Evolutionary conservation across 2,113 vertebrate species (phyloP), one percentile per base, ranked within the genome.

Genomic region (Serinus canaria): DNA sequence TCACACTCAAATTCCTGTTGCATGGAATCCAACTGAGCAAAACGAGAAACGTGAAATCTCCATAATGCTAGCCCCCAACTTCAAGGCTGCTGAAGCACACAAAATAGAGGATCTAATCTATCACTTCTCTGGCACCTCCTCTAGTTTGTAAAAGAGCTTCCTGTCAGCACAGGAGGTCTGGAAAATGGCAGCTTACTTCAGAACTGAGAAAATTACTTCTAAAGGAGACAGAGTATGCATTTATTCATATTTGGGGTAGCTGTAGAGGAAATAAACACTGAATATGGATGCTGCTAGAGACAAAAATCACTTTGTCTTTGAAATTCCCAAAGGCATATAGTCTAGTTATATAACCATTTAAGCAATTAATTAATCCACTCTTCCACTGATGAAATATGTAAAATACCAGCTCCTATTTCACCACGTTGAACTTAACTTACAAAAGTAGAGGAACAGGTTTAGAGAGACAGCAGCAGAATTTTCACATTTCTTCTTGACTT

Each of bases 41-140:
- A 79, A 50, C 15, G 43, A 87, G 80, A 81, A 84, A 59, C 47
- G 15, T 39, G 50, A 69, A 66, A 64, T 16, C 31, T 22, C 9
- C 49, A 2, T 17, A 19, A 2, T 2, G 9, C 25, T 10, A 66
- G 25, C 8, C 21, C 49, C 7, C 28, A 59, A 1, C 19, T n/a
- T 66, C 37, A 50, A 64, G 49, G 46, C 24, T 82, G 66, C 47
- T 72, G 52, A 68, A 69, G 60, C 56, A 91, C 44, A 59, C 37
- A 35, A 39, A 35, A 24, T 2, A 55, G 23, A 18, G 5, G 39
- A 75, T 67, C 66, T 87, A 75, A 75, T 50, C 43, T 75, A 7
- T 25, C 30, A 63, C 55, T 94, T 73, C 63, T 73, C 50, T 88
- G 60, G 39, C 68, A 88, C 55, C 56, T 85, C 49, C 73, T 52